These are phyloP conservation scores for Myocastor coypus DNA, from an alignment of 2,113 vertebrate species.

Conservation along the genomic window DNA sequence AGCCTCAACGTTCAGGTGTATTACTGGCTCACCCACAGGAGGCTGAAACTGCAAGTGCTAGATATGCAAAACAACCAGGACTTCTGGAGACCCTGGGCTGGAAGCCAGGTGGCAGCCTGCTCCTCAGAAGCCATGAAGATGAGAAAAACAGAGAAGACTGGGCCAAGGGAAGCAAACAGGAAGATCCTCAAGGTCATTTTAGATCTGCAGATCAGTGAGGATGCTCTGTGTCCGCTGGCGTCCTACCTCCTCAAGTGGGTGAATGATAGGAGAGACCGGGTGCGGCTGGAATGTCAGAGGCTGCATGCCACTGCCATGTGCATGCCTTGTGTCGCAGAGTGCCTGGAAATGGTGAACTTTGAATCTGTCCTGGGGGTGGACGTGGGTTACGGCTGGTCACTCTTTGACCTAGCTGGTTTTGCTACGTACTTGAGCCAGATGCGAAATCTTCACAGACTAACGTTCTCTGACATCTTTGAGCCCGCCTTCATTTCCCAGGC, in stretches of 20 bases:
- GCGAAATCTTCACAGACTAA: not conserved
- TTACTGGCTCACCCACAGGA: not conserved
- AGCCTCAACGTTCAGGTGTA: not conserved
- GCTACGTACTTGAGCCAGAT: not conserved
- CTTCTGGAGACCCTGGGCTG: not conserved
- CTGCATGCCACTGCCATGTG: too few relatives aligned
- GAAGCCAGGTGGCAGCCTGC: not conserved
- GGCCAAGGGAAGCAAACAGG: too few relatives aligned
- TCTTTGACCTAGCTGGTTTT: not conserved
- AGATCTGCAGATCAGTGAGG: not conserved
- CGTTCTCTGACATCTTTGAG: not conserved
- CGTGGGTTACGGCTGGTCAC: not conserved
- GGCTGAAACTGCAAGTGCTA: not conserved
- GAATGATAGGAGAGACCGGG: too few relatives aligned
- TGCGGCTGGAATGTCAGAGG: not conserved
- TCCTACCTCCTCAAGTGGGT: not conserved
- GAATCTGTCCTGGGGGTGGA: not conserved
- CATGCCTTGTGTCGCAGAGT: too few relatives aligned
- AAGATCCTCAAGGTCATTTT: not conserved
- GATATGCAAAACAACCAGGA: not conserved
- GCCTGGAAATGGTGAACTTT: too few relatives aligned
- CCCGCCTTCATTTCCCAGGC: not conserved
- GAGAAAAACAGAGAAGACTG: not conserved
- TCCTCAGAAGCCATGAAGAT: not conserved
- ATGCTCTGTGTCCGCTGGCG: fast-evolving